phyloP scores from a whole-genome alignment of 2,797 vertebrate genomes.

The Caiman crocodilus region DNA sequence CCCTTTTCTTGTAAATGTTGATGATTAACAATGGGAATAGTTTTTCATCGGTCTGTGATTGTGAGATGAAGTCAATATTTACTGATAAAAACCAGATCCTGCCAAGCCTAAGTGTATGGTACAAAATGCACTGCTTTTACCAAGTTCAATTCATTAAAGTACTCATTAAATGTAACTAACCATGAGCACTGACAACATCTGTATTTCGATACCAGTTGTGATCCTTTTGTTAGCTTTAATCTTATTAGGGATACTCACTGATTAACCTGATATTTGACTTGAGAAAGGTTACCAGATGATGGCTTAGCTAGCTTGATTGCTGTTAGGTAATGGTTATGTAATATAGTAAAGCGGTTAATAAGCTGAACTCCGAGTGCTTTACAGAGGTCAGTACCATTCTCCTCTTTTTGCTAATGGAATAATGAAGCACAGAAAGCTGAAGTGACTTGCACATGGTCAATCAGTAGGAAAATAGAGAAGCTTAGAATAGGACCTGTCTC shows the following conservation, averaged over 20 bases:
- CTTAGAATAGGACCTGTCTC: constrained; percentile 20
- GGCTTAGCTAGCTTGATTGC: neutral
- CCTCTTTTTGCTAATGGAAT: neutral
- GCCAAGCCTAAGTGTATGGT: too few species aligned
- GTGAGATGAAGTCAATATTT: too few species aligned
- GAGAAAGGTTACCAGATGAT: constrained; percentile 4
- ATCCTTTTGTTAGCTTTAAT: neutral
- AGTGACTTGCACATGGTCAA: constrained; percentile 35
- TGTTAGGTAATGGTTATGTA: neutral
- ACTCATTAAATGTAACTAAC: constrained; percentile 7
- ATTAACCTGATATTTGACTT: neutral
- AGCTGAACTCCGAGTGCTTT: neutral
- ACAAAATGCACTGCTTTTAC: neutral
- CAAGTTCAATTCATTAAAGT: neutral
- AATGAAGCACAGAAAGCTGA: neutral
- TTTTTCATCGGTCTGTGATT: too few species aligned
- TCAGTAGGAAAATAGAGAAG: neutral
- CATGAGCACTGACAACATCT: neutral
- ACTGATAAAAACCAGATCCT: too few species aligned
- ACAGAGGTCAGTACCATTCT: neutral
- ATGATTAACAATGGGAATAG: too few species aligned
- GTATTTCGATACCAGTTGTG: neutral
- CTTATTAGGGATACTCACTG: neutral
- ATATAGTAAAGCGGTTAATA: neutral
- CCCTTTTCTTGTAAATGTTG: too few species aligned